These are phyloP conservation scores for Pseudochaenichthys georgianus DNA, from an alignment of 2,797 vertebrate species.

Conservation along the genomic window DNA sequence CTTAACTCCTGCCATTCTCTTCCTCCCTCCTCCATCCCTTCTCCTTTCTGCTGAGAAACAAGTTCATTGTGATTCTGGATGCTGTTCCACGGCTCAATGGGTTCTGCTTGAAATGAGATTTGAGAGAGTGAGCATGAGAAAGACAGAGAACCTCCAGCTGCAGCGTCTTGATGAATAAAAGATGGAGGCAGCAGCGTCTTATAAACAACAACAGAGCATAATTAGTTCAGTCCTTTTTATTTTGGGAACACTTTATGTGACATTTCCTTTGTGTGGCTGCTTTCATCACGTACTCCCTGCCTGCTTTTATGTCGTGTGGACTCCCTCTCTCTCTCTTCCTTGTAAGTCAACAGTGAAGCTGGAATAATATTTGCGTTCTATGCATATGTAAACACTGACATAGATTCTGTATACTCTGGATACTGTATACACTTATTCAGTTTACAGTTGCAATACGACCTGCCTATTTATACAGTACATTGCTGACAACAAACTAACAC, in stretches of 20 bases:
- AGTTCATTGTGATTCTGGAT: conserved; percentile 83
- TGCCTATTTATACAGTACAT: not conserved
- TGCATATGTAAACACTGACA: conserved; percentile 54
- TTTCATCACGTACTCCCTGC: conserved; percentile 64
- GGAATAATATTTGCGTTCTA: conserved; percentile 49
- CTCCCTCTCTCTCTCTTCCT: conserved; percentile 27
- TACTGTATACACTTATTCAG: not conserved
- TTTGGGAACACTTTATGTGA: conserved; percentile 78
- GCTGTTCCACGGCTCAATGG: conserved; percentile 75
- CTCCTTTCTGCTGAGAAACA: conserved; percentile 63
- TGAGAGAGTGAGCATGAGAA: conserved; percentile 74
- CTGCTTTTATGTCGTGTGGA: conserved; percentile 54
- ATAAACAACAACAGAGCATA: conserved; percentile 81
- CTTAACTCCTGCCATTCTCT: conserved; percentile 45
- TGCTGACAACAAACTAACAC: not conserved
- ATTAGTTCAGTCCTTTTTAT: conserved; percentile 82
- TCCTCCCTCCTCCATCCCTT: conserved; percentile 21
- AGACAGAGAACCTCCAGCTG: conserved; percentile 73
- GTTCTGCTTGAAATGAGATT: conserved; percentile 83
- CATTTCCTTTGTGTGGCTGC: conserved; percentile 75
- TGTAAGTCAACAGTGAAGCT: conserved; percentile 47
- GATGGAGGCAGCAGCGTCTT: conserved; percentile 69
- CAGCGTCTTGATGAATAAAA: conserved; percentile 84
- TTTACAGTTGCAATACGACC: conserved; percentile 5
- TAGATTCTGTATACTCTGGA: conserved; percentile 22